A percentile compares a stretch with the other conserved stretches of the same genome.
phyloP scores from a whole-genome alignment of 2,113 vertebrate genomes.

The Phycodurus eques region DNA sequence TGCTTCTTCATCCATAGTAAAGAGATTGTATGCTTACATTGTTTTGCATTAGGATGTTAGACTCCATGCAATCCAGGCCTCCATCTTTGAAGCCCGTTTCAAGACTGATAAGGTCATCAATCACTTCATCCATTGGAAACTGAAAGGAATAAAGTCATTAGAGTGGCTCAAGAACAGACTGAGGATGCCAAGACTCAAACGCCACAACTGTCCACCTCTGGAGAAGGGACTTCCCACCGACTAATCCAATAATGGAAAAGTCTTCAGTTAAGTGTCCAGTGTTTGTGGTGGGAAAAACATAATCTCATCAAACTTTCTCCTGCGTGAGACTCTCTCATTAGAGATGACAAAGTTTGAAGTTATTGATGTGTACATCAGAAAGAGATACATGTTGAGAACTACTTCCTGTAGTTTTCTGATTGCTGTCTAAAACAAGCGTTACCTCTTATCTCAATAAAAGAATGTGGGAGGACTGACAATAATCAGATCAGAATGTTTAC shows the following conservation, averaged over 20 bases:
- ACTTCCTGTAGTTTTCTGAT: neutral
- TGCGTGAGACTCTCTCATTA: conserved; percentile 56
- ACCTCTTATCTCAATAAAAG: conserved; percentile 23
- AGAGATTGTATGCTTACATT: conserved; percentile 78
- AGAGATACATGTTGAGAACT: conserved; percentile 5
- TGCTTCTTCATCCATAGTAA: neutral
- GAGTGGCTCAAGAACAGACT: conserved; percentile 38
- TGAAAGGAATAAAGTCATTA: conserved; percentile 68
- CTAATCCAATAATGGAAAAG: conserved; percentile 52
- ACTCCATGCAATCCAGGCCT: conserved; percentile 83
- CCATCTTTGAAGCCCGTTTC: conserved; percentile 90
- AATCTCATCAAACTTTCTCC: conserved; percentile 52
- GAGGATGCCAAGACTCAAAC: conserved; percentile 4
- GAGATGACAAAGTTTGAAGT: conserved; percentile 60
- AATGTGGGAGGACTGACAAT: conserved; percentile 21
- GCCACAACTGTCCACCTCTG: neutral
- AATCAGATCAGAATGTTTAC: neutral
- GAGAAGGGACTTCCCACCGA: neutral
- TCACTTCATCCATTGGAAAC: conserved; percentile 91
- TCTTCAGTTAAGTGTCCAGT: conserved; percentile 23
- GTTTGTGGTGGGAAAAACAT: conserved; percentile 19
- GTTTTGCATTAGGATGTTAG: conserved; percentile 85
- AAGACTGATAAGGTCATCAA: conserved; percentile 89
- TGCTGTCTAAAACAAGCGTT: neutral
- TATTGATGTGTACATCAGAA: conserved; percentile 65